phyloP scores from a whole-genome alignment of 2,888 invertebrate species.

The Lasioglossum villosulum region DNA sequence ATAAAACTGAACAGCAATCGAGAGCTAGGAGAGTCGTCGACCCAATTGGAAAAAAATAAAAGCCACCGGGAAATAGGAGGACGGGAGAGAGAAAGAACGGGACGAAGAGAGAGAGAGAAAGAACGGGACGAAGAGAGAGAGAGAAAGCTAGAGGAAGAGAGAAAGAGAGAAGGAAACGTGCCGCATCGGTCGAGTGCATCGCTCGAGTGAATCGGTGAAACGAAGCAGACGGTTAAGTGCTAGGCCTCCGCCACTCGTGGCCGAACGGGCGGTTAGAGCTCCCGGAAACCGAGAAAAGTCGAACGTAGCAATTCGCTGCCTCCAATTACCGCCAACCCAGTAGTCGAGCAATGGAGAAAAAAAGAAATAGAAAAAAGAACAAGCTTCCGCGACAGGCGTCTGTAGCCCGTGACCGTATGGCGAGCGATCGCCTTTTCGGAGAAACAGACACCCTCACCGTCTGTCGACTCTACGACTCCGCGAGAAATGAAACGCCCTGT shows the following conservation, averaged over 20 bases:
- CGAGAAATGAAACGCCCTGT: not conserved
- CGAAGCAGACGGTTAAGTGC: slow-evolving; percentile 40
- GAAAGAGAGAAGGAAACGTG: not conserved
- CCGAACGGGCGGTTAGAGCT: slow-evolving; percentile 58
- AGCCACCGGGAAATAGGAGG: not conserved
- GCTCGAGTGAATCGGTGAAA: slow-evolving; percentile 24
- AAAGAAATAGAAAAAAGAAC: not conserved
- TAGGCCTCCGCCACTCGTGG: slow-evolving; percentile 27
- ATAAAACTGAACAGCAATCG: slow-evolving; percentile 59
- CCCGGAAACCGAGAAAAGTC: slow-evolving; percentile 67
- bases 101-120: not conserved
- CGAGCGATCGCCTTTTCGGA: slow-evolving; percentile 31
- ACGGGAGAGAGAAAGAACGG: not conserved
- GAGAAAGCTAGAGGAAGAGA: not conserved
- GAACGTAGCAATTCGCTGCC: slow-evolving; percentile 58
- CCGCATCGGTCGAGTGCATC: slow-evolving; percentile 22
- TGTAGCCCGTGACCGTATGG: slow-evolving; percentile 54
- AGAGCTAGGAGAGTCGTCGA: slow-evolving; percentile 30
- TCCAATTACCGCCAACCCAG: slow-evolving; percentile 67
- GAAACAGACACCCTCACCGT: slow-evolving; percentile 5
- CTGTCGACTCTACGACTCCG: not conserved
- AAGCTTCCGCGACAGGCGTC: slow-evolving; percentile 44
- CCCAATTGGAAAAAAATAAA: slow-evolving; percentile 20
- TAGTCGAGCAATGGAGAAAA: not conserved
- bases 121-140: too few species aligned